Evolutionary conservation across 2,113 vertebrate species (phyloP), one percentile per base, ranked within the genome.

Genomic region (Tychaedon coryphoeus): DNA sequence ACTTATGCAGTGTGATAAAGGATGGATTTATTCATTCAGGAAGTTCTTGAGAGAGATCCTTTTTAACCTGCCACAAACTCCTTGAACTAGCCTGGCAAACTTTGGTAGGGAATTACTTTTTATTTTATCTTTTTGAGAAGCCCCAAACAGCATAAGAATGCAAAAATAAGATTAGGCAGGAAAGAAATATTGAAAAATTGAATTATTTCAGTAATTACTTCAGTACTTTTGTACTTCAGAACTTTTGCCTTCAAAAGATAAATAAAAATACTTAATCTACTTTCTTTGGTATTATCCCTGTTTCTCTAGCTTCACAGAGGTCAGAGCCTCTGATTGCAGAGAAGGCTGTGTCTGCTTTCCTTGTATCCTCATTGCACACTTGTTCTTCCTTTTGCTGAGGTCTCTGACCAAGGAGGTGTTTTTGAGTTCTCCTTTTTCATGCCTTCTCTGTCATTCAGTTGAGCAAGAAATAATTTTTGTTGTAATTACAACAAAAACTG

Each of bases 31-130:
- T 94, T 93, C 61, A 82, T 70, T 65, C 42, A 84, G 73, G 45
- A 79, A 61, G 45, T 77, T 81, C 83, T 91, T 20, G 71, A n/a
- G 72, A 72, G 33, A 74, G 20, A 89, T 12, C 33, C 15, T 71
- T 93, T 79, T 36, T 78, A 90, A 91, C 45, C 48, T 79, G 61
- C 69, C 73, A 83, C 40, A 77, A 86, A 73, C 86, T 76, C 64
- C 62, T 95, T 83, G 80, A 95, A 72, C 73, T 71, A 65, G 65
- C 73, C 60, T 85, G 51, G 67, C 72, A 94, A 92, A 90, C 34
- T 83, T 92, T 64, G 31, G 24, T 43, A 78, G 40, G 83, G 83
- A 86, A 70, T 86, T 66, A 47, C 42, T 75, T 93, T 91, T 76
- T 56, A 73, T 83, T 92, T 92, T 45, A 51, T 82, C 48, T 86